These are phyloP conservation scores for Eremophila alpestris DNA, from an alignment of 2,797 vertebrate species.

Conservation along the genomic window DNA sequence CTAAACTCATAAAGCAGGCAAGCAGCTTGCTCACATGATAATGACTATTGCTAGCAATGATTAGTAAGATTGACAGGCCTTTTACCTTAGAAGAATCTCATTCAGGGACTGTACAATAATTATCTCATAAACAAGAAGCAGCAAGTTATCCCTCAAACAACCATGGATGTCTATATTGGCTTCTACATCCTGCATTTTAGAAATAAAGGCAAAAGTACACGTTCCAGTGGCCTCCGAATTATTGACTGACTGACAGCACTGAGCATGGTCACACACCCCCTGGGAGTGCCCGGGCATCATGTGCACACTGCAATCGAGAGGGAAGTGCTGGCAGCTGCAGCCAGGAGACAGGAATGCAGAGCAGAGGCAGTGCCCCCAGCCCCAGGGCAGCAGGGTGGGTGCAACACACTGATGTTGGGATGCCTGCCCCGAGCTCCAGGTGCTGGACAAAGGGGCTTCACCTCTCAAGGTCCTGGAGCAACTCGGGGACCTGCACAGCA, in stretches of 20 bases:
- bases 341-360: not conserved
- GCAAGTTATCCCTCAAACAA: not conserved
- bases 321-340: not conserved
- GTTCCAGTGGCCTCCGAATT: not conserved
- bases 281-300: accelerated
- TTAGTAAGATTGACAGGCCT: not conserved
- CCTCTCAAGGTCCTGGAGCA: not conserved
- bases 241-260: not conserved
- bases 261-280: not conserved
- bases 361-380: not conserved
- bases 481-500: accelerated
- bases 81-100: not conserved
- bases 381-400: not conserved
- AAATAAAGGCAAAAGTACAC: not conserved
- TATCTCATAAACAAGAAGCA: slow-evolving; percentile 28
- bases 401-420: accelerated
- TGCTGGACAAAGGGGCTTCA: not conserved
- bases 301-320: not conserved
- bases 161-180: not conserved
- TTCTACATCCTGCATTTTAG: not conserved
- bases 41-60: slow-evolving; percentile 14
- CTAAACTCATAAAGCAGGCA: slow-evolving; percentile 9
- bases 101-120: not conserved
- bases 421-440: accelerated
- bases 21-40: slow-evolving; percentile 1